Evolutionary conservation across 2,797 vertebrate species (phyloP).

Genomic region (Benthosema pterotum): DNA sequence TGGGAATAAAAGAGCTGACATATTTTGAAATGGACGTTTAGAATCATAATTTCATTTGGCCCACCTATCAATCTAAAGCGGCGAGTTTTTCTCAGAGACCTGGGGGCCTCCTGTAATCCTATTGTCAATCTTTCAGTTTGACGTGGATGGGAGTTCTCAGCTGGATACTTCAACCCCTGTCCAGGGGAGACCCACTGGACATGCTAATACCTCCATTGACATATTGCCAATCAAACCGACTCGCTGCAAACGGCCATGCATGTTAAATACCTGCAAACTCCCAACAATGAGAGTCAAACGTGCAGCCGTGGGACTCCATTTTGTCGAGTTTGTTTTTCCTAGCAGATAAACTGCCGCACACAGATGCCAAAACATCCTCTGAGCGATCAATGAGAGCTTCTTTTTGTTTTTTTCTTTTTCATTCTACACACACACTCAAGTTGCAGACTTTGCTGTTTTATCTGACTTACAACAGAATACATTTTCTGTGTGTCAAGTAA

Average conservation of each 20-base stretch:
- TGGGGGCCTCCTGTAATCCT: slow-evolving; percentile 53
- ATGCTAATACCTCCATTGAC: slow-evolving; percentile 71
- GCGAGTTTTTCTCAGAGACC: slow-evolving; percentile 37
- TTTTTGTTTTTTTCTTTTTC: background rate
- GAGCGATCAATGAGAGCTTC: slow-evolving; percentile 21
- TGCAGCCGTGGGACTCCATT: slow-evolving; percentile 18
- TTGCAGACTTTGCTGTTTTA: background rate
- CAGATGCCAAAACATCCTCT: slow-evolving; percentile 6
- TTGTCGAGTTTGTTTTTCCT: background rate
- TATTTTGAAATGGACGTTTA: slow-evolving; percentile 23
- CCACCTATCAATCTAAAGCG: slow-evolving; percentile 47
- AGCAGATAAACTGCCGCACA: background rate
- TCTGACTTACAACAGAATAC: background rate
- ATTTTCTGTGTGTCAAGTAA: too few relatives aligned
- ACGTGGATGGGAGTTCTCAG: slow-evolving; percentile 37
- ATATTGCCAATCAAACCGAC: slow-evolving; percentile 62
- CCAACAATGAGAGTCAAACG: slow-evolving; percentile 7
- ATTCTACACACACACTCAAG: background rate
- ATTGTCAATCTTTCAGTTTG: slow-evolving; percentile 61
- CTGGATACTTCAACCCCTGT: slow-evolving; percentile 55
- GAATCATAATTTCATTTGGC: slow-evolving; percentile 21
- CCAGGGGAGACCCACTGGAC: slow-evolving; percentile 42
- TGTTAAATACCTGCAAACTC: slow-evolving; percentile 47
- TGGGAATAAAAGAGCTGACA: slow-evolving; percentile 15
- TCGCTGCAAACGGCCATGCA: slow-evolving; percentile 40